Evolutionary conservation across 2,113 vertebrate species (phyloP), one percentile per base, ranked within the genome.

Genomic region (Dipodomys ordii): DNA sequence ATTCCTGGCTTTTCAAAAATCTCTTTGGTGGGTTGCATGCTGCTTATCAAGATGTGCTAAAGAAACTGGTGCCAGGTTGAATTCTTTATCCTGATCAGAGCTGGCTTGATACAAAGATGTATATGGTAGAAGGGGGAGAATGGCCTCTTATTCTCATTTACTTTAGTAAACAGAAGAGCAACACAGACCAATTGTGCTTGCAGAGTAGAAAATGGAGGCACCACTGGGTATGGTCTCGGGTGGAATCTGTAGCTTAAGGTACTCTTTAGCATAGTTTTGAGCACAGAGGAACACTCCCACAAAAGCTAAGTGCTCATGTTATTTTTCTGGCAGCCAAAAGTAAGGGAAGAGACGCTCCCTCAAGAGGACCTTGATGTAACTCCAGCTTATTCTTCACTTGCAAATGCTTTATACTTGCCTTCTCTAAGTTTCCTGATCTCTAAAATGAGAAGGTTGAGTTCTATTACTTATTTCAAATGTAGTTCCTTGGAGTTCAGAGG

Each of bases 31-130:
- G 20, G 12, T 89, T 92, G 68, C 60, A 64, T 88, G 77, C 86
- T 92, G 88, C 60, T 94, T 79, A 53, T 83, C 80, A 94, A 87
- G 91, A 91, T 92, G 64, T 77, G 32, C 74, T 30, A 20, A 86
- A 64, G 53, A 89, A 64, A 18, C 19, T 0, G 1, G 19, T 49
- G 57, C 81, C n/a, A 79, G 35, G 23, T 89, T 82, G 25, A 73
- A 95, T 93, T 94, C 65, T 93, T 92, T 84, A 68, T 83, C 62
- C 69, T 6, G 9, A 92, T 64, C 0, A 0, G 30, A 12, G n/a
- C 71, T 60, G 60, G 39, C 46, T 72, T 39, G 81, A 94, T 68
- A 91, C 27, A 32, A 57, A 92, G 9, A 20, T 35, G 64, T 57
- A 64, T 35, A 62, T 53, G 72, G 30, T 53, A 18, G 79, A 15